Base-by-base conservation (phyloP, 2,888 invertebrate species). In the Caenorhabditis imperialis region DNA sequence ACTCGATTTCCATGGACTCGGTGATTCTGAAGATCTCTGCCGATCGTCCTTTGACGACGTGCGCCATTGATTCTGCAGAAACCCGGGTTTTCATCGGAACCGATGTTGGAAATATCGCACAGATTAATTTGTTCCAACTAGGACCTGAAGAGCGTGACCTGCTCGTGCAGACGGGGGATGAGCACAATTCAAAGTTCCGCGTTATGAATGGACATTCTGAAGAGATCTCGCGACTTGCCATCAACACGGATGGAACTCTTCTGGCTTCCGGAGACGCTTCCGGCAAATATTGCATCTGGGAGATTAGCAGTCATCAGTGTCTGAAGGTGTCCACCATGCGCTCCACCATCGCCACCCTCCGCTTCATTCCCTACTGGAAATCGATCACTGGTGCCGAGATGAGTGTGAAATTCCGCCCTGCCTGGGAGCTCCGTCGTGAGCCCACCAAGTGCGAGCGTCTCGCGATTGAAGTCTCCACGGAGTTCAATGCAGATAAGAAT, bases 201-300 rank as follows among this genome's bases (percentile, higher is more conserved):
- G 54, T 81, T 33, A 67, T 81, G 18, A 74, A 77, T 40, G 74
- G 77, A 0, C 81, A 81, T 42, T 76, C 76, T 2, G 76, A 77
- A 18, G 79, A 79, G 44, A 78, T 79, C 40, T 35, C 61, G 1
- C 27, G 30, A 22, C 42, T 84, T 12, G 14, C 73, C 1, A 60
- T 84, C 23, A 84, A 82, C 51, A 62, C 71, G 3, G 85, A 85
- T 63, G 84, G 82, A 16, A 74, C 78, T 16, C 55, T 83, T 33
- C 48, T 85, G n/a, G 83, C 84, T 8, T 82, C 82, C 16, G 84
- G 83, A 2, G 83, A 84, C 54, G 57, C 62, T 5, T 45, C 51
- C 22, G 84, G 84, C 44, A 73, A 74, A 38, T 84, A 83, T 47
- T 79, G 78, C 50, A 77, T 85, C 40, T 85, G 85, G 85, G 84